A percentile compares a stretch with the other conserved stretches of the same genome.
These are phyloP conservation scores for Drosophila flavopinicola DNA, from an alignment of 2,888 invertebrate species.

Conservation along the genomic window DNA sequence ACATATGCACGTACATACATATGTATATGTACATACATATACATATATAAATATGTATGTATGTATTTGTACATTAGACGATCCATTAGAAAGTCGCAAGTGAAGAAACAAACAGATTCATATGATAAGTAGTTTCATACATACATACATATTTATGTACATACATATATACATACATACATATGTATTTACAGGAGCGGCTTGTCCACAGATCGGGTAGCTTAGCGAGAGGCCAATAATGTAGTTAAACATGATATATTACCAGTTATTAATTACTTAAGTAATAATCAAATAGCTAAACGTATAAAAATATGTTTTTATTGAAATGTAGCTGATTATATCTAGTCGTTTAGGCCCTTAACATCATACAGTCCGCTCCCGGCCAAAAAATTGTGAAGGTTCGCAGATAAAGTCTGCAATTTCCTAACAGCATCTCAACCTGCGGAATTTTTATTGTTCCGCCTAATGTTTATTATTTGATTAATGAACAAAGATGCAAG, in stretches of 20 bases:
- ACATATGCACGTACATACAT: not conserved
- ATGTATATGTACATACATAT: not conserved
- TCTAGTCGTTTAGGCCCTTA: too few species aligned
- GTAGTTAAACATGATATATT: too few species aligned
- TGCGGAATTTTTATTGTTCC: slow-evolving; percentile 53
- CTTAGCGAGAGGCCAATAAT: not conserved
- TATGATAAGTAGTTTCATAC: slow-evolving; percentile 45
- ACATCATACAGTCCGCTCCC: too few species aligned
- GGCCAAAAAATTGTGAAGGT: too few species aligned
- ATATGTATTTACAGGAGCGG: slow-evolving; percentile 14
- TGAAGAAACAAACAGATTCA: slow-evolving; percentile 57
- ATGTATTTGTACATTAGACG: slow-evolving; percentile 45
- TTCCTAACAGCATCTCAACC: slow-evolving; percentile 49
- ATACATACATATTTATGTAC: not conserved
- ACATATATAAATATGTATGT: slow-evolving; percentile 6
- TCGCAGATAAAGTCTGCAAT: slow-evolving; percentile 26
- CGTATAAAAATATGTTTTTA: too few species aligned
- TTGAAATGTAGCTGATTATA: too few species aligned
- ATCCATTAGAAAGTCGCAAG: slow-evolving; percentile 70
- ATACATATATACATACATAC: not conserved
- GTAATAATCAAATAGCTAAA: too few species aligned
- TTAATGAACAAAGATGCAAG: slow-evolving; percentile 27
- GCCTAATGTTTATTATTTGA: slow-evolving; percentile 53
- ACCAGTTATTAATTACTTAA: too few species aligned
- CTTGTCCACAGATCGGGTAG: slow-evolving; percentile 1